Evolutionary conservation across 2,888 invertebrate genomes (phyloP).

Genomic region (Clivina fossor): DNA sequence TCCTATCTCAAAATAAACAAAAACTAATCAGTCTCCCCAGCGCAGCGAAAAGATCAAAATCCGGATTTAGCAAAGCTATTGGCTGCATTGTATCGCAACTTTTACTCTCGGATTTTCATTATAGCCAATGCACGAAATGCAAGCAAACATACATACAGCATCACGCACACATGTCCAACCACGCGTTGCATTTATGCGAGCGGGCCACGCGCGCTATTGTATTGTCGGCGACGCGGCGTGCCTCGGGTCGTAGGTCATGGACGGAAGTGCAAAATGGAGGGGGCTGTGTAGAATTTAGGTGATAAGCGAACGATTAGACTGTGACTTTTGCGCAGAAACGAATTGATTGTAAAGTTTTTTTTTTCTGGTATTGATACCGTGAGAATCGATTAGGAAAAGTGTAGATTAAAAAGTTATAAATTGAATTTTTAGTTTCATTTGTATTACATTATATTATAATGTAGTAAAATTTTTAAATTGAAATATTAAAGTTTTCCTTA

Average conservation of each 20-base stretch:
- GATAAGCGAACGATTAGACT: conserved; percentile 40
- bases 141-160: conserved; percentile 5
- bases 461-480: too few species aligned
- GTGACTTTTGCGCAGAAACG: conserved; percentile 41
- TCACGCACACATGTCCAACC: conserved; percentile 5
- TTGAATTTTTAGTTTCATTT: too few species aligned
- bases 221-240: too few species aligned
- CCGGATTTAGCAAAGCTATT: too few species aligned
- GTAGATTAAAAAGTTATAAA: too few species aligned
- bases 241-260: conserved; percentile 7
- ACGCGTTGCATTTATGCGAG: conserved; percentile 1
- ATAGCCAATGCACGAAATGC: conserved; percentile 48
- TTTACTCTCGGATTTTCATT: conserved; percentile 51
- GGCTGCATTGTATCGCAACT: too few species aligned
- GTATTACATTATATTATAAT: too few species aligned
- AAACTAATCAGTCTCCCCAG: too few species aligned
- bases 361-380: conserved; percentile 7
- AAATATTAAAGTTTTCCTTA: too few species aligned
- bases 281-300: not conserved
- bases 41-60: too few species aligned
- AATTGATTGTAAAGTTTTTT: conserved; percentile 11
- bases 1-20: too few species aligned
- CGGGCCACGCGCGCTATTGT: not conserved
- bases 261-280: not conserved
- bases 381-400: conserved; percentile 11